Evolutionary conservation across 92 coral and sea anemone species (phyloP).

Genomic region (Virgularia gustaviana): DNA sequence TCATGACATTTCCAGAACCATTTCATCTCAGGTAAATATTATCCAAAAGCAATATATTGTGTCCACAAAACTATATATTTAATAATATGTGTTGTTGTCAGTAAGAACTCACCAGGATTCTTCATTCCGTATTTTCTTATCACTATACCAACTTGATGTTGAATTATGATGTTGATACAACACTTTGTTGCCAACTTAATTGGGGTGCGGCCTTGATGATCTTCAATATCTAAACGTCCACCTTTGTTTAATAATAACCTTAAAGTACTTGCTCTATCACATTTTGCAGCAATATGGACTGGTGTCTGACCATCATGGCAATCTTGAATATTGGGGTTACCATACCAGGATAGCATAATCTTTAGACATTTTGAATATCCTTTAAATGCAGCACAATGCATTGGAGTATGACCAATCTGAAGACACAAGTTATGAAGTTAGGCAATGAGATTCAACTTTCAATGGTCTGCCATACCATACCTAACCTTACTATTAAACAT

Average conservation of each 20-base stretch:
- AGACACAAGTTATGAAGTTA: not conserved
- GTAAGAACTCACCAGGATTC: not conserved
- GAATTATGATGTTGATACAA: slow-evolving; percentile 13
- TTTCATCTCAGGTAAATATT: too few relatives aligned
- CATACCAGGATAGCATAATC: slow-evolving; percentile 64
- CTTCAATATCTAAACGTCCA: slow-evolving; percentile 30
- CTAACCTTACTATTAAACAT: too few relatives aligned
- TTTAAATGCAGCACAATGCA: slow-evolving; percentile 74
- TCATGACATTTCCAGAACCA: too few relatives aligned
- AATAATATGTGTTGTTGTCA: too few relatives aligned
- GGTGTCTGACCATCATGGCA: slow-evolving; percentile 61
- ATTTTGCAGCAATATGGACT: slow-evolving; percentile 71
- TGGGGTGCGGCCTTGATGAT: slow-evolving; percentile 33
- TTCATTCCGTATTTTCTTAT: not conserved
- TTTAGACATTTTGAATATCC: slow-evolving; percentile 58
- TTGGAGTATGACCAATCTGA: slow-evolving; percentile 59
- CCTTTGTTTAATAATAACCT: slow-evolving; percentile 48
- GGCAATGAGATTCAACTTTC: too few relatives aligned
- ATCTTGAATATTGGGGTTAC: slow-evolving; percentile 55
- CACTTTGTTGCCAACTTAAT: slow-evolving; percentile 5
- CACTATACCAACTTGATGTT: slow-evolving; percentile 4
- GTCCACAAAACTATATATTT: too few relatives aligned
- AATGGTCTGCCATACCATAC: too few relatives aligned
- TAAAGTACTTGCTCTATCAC: slow-evolving; percentile 51
- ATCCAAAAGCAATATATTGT: too few relatives aligned